Base-by-base conservation (phyloP, 2,113 vertebrate species). In the Paralichthys olivaceus region DNA sequence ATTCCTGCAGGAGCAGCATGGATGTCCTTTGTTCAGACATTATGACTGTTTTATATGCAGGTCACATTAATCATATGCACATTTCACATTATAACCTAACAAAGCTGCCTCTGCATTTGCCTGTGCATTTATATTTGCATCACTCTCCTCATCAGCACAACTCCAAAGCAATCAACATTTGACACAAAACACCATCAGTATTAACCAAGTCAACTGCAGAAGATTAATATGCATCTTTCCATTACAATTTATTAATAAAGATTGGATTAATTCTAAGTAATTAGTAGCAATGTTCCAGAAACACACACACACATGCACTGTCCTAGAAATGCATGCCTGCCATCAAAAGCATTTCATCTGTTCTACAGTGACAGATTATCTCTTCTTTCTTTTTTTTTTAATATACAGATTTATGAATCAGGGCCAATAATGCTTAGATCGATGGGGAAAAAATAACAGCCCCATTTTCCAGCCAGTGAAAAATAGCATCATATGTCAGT, bases 231-330 rank as follows among this genome's bases (percentile, higher is more conserved):
- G 56, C 64, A 74, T 71, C 51, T 81, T 76, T 86, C 73, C 79
- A 71, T 76, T 47, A 73, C 63, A 77, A 78, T 65, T 72, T 56
- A 55, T 72, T 84, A 87, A 84, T 86, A 87, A 84, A 69, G 53
- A 79, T 75, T 74, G 76, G 80, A 89, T 90, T 84, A 76, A 79
- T 64, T 81, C 51, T 15, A 25, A 75, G 66, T 87, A 82, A 90
- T 90, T 81, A 81, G 72, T 66, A 73, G 80, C 70, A 81, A 76
- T 59, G 68, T 69, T 89, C 69, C 74, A 87, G 62, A 25, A 0
- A 70, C 49, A 81, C 64, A 53, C 59, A 77, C 56, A 74, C 37
- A 22, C 56, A 62, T 55, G 45, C 51, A 61, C 45, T 58, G 64
- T 12, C 53, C 69, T 61, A 77, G 69, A 86, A 87, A 90, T 61